Conservation (phyloP, 2,888 invertebrate species). For the Iphiclides podalirius region DNA sequence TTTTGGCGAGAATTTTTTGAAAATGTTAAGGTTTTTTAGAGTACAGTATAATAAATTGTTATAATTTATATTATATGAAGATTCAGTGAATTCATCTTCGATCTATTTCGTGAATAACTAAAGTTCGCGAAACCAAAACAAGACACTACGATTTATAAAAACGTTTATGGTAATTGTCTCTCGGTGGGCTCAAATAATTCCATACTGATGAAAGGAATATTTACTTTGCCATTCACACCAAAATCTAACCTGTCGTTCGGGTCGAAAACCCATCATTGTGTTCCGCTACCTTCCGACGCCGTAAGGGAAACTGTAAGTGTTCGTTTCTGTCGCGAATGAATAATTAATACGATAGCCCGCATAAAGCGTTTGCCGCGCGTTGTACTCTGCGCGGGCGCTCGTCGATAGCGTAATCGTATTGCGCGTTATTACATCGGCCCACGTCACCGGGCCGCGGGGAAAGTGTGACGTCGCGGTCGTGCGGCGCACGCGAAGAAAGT, state of each 20-base stretch:
- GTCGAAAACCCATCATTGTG: slow-evolving; percentile 9
- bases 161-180: too few species aligned
- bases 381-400: slow-evolving; percentile 22
- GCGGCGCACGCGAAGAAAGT: slow-evolving; percentile 74
- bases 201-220: slow-evolving; percentile 6
- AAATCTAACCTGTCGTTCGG: not conserved
- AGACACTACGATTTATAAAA: too few species aligned
- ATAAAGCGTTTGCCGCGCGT: slow-evolving; percentile 24
- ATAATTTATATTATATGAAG: too few species aligned
- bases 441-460: slow-evolving; percentile 65
- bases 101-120: too few species aligned
- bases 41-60: too few species aligned
- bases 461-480: slow-evolving; percentile 72
- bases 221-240: slow-evolving; percentile 7
- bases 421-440: slow-evolving; percentile 57
- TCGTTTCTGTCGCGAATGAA: slow-evolving; percentile 12
- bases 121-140: too few species aligned
- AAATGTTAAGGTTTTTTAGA: too few species aligned
- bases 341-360: slow-evolving; percentile 29
- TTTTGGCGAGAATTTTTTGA: slow-evolving; percentile 1
- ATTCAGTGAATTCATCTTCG: too few species aligned
- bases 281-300: slow-evolving; percentile 6
- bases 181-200: too few species aligned
- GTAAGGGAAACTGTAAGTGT: not conserved
- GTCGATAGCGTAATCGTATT: slow-evolving; percentile 35